A percentile compares a stretch with the other conserved stretches of the same genome.
These are phyloP conservation scores for Numenius phaeopus DNA, from an alignment of 2,797 vertebrate species.

Conservation along the genomic window DNA sequence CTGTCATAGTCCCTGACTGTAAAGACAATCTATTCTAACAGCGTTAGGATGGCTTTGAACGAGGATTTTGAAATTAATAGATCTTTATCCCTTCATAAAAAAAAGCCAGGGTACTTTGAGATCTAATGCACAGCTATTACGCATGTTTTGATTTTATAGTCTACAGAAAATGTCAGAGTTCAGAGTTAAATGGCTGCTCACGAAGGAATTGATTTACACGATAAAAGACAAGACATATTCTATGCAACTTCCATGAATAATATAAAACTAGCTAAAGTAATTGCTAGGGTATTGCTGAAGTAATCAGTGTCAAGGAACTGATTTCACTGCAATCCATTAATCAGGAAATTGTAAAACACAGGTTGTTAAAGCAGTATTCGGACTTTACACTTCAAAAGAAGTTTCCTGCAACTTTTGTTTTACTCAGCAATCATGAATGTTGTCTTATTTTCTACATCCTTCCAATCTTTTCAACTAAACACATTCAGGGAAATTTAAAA, in stretches of 20 bases:
- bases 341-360: not conserved
- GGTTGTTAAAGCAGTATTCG: not conserved
- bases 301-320: not conserved
- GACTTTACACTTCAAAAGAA: not conserved
- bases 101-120: not conserved
- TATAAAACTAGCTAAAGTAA: slow-evolving; percentile 17
- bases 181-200: not conserved
- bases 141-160: not conserved
- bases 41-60: not conserved
- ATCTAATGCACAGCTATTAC: not conserved
- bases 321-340: not conserved
- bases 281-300: not conserved
- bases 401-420: not conserved
- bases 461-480: not conserved
- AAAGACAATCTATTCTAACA: not conserved
- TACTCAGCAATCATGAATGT: not conserved
- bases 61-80: not conserved
- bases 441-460: not conserved
- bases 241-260: not conserved
- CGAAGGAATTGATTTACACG: not conserved
- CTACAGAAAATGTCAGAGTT: not conserved
- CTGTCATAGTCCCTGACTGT: fast-evolving
- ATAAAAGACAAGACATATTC: not conserved
- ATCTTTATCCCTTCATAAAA: not conserved
- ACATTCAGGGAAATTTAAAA: slow-evolving; percentile 6